These are phyloP conservation scores for Clitarchus hookeri DNA, from an alignment of 2,888 invertebrate species.

Conservation along the genomic window DNA sequence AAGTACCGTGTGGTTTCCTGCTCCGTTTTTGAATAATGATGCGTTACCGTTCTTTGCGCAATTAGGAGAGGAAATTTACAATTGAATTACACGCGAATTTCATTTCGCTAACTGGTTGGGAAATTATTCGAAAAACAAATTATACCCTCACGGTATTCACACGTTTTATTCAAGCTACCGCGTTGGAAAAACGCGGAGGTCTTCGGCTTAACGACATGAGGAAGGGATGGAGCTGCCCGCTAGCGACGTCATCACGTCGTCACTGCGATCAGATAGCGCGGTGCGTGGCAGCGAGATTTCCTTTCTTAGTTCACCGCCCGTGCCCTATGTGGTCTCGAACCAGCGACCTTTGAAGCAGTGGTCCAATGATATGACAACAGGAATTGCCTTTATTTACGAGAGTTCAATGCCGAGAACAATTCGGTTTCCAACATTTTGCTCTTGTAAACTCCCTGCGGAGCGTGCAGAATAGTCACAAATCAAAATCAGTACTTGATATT, in stretches of 20 bases:
- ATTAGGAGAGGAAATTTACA: not conserved
- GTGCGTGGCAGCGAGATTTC: too few relatives aligned
- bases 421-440: too few relatives aligned
- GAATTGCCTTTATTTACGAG: too few relatives aligned
- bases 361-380: too few relatives aligned
- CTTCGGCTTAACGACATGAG: not conserved
- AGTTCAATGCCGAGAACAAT: too few relatives aligned
- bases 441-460: too few relatives aligned
- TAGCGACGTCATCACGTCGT: not conserved
- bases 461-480: too few relatives aligned
- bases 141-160: not conserved
- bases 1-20: not conserved
- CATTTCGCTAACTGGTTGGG: not conserved
- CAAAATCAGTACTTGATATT: too few relatives aligned
- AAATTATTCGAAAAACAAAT: not conserved
- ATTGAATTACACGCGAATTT: not conserved
- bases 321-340: too few relatives aligned
- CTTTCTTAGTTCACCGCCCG: too few relatives aligned
- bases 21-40: not conserved
- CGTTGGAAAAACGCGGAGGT: not conserved
- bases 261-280: too few relatives aligned
- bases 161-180: not conserved
- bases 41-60: not conserved
- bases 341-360: too few relatives aligned
- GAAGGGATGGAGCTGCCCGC: not conserved